Base-by-base conservation (phyloP, 2,113 vertebrate genomes). In the Nibea albiflora region DNA sequence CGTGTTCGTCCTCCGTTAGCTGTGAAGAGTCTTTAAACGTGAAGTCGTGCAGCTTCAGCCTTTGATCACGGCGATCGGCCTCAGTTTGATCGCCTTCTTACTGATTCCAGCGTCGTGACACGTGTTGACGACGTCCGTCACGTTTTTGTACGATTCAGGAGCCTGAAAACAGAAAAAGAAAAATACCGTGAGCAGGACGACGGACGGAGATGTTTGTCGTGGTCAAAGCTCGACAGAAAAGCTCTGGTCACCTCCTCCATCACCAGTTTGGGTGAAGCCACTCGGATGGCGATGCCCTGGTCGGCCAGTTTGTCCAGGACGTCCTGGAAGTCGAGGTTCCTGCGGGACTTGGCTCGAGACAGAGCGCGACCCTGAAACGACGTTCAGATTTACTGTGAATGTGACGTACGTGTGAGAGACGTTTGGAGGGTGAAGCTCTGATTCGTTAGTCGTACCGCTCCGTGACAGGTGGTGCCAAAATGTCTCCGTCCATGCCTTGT, bases 241-340 rank as follows among this genome's bases (percentile, higher is more conserved):
- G 35, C 35, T 39, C 31, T 35, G 7, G 8, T 35, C 75, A 99
- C 98, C 95, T 99, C 98, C 90, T 99, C 98, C 98, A 99, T 99
- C 54, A 99, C 98, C 78, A 99, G 95, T 87, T 99, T 99, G 24
- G 98, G 98, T 0, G 98, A 99, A 8, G 98, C 98, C 73, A 99
- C 98, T 11, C 98, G 95, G 83, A 99, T 99, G 64, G 98, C 97
- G 72, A 99, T 99, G 53, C 98, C 98, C 95, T 94, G 95, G 83
- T 99, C 98, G 19, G 98, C 97, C 91, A 99, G 90, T 85, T 98
- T 99, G 93, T 99, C 98, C 88, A 99, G 91, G 15, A 99, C 98
- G 1, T 99, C 98, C 93, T 99, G 98, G 92, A 99, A 99, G 94
- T 99, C 98, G 90, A 99, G 93, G 83, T 99, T 99, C 65, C 98